Evolutionary conservation across 2,797 vertebrate genomes (phyloP).

Genomic region (Glossophaga mutica): DNA sequence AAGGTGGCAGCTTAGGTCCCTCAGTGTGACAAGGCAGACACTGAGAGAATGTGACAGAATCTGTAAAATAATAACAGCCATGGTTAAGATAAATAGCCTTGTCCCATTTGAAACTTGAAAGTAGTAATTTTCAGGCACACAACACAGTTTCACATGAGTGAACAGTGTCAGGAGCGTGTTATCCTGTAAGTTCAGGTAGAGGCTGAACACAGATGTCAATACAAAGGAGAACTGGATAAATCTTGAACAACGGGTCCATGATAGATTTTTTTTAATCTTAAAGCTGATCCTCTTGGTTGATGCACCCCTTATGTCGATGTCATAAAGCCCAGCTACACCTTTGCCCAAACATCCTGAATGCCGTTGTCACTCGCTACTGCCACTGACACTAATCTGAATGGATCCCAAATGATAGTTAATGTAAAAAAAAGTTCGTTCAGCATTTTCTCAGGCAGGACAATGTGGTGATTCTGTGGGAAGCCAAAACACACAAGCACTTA

Average conservation of each 20-base stretch:
- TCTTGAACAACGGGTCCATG: background rate
- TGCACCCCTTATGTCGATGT: background rate
- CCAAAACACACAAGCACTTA: background rate
- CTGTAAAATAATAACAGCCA: background rate
- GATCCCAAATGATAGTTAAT: background rate
- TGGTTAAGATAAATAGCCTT: background rate
- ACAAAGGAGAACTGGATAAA: conserved; percentile 1
- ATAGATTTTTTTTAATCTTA: background rate
- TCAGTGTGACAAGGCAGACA: background rate
- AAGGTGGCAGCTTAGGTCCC: background rate
- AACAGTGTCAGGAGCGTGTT: background rate
- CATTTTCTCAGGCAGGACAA: conserved; percentile 2
- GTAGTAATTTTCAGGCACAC: background rate
- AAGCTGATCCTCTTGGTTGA: background rate
- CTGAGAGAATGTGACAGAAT: background rate
- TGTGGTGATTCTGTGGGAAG: background rate
- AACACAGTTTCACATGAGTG: background rate
- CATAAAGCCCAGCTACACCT: background rate
- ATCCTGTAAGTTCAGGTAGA: background rate
- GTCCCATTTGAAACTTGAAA: conserved; percentile 4
- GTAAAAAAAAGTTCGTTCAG: background rate
- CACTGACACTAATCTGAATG: background rate
- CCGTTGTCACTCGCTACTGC: background rate
- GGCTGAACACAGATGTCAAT: background rate
- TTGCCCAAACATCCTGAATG: background rate